A percentile compares a stretch with the other conserved stretches of the same genome.
These are phyloP conservation scores for Haemorhous mexicanus DNA, from an alignment of 2,113 vertebrate genomes.

Conservation along the genomic window DNA sequence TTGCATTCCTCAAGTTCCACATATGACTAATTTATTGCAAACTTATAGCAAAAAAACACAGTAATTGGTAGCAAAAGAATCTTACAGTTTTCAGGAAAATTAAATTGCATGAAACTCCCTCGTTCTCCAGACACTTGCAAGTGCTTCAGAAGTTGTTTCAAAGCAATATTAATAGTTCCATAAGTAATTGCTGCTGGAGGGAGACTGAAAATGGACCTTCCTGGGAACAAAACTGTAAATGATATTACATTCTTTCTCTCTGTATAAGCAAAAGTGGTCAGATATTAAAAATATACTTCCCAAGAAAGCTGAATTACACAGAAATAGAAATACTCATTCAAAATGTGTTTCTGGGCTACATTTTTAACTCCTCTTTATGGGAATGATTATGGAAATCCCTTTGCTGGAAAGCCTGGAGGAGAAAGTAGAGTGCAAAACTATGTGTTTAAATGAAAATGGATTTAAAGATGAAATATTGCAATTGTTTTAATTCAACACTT, in stretches of 20 bases:
- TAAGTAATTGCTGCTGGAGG: constrained; percentile 29
- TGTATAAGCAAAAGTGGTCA: constrained; percentile 39
- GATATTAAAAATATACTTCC: constrained; percentile 56
- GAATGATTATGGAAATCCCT: constrained; percentile 63
- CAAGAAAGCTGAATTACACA: constrained; percentile 52
- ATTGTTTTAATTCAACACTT: constrained; percentile 65
- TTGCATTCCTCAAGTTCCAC: background rate
- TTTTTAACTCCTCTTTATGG: constrained; percentile 59
- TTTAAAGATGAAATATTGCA: constrained; percentile 60
- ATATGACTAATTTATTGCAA: background rate
- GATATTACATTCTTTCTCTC: constrained; percentile 3
- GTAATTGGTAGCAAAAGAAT: background rate
- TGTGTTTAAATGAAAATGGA: constrained; percentile 67
- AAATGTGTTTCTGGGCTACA: constrained; percentile 40
- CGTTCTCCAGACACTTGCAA: constrained; percentile 1
- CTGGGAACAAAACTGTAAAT: constrained; percentile 19
- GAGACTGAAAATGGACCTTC: constrained; percentile 28
- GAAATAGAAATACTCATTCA: constrained; percentile 52
- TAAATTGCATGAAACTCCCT: background rate
- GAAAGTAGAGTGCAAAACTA: constrained; percentile 37
- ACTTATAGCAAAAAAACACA: background rate
- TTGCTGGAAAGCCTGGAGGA: constrained; percentile 49
- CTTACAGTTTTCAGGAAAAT: background rate
- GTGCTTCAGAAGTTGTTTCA: constrained; percentile 29
- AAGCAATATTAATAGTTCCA: constrained; percentile 41